Evolutionary conservation across 2,113 vertebrate species (phyloP).

Genomic region (Dunckerocampus dactyliophorus): DNA sequence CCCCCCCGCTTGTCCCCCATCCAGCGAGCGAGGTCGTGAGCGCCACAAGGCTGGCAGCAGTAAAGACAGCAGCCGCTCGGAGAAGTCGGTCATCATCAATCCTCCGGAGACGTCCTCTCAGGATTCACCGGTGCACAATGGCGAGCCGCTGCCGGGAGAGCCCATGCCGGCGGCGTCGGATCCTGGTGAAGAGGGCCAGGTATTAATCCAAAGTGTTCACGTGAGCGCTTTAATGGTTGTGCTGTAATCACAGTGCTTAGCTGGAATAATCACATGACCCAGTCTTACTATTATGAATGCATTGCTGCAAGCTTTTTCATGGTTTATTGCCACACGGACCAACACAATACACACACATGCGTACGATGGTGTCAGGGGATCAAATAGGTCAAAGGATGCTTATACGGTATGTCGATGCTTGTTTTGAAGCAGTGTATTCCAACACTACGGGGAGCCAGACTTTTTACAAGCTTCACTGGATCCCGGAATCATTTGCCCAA

Average conservation of each 20-base stretch:
- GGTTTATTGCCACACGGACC: conserved; percentile 9
- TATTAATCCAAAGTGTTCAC: conserved; percentile 36
- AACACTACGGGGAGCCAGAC: conserved; percentile 9
- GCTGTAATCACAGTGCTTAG: conserved; percentile 10
- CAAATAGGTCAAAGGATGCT: conserved; percentile 24
- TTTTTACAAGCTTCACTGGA: conserved; percentile 13
- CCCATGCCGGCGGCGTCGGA: conserved; percentile 69
- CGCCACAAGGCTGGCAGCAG: conserved; percentile 82
- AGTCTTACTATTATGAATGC: background rate
- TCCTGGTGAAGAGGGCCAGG: conserved; percentile 79
- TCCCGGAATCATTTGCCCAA: too few species aligned
- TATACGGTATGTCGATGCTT: too few species aligned
- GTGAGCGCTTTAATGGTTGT: too few species aligned
- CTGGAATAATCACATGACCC: conserved; percentile 18
- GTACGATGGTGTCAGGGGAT: conserved; percentile 41
- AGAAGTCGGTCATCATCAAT: conserved; percentile 88
- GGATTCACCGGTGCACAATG: conserved; percentile 62
- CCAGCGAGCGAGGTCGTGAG: conserved; percentile 80
- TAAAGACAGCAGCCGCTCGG: conserved; percentile 84
- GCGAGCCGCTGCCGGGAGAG: conserved; percentile 80
- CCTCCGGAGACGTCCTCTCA: conserved; percentile 75
- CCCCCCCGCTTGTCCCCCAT: conserved; percentile 12
- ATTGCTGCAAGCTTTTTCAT: too few species aligned
- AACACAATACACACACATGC: conserved; percentile 7
- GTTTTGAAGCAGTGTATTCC: background rate